Evolutionary conservation across 2,888 invertebrate genomes (phyloP), one percentile per base, ranked within the genome.

Genomic region (Euclidia mi): DNA sequence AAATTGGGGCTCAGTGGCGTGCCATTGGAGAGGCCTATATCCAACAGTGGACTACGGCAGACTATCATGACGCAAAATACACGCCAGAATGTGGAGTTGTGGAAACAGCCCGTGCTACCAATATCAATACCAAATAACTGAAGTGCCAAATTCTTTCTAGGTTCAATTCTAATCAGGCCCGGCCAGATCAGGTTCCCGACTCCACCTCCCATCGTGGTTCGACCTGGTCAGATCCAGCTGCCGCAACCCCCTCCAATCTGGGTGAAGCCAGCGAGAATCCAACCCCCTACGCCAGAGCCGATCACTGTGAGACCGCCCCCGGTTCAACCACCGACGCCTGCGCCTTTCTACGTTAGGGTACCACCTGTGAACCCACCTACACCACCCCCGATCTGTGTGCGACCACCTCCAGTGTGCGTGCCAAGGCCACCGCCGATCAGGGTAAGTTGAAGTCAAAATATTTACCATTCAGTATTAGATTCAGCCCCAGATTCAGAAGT

Each of bases 131-230:
- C 20, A 20, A 6, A 3, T 20, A n/a, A n/a, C 20, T 20, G 6
- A 20, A 4, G 6, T 4, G 6, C 1, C 20, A 20, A 20, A 20
- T 9, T 7, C 15, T 2, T 71, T 73, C 3, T 82, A 92, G 91
- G 90, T 3, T 71, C 84, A 14, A 52, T 90, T 14, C 51, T 90
- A 29, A 78, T 92, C 11, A 83, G 80, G 17, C 92, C 92, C 1
- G 92, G 91, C 0, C 77, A 79, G 42, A 80, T 91, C n/a, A 75
- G 84, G 10, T 91, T 90, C 75, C 88, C 80, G 0, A 43, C 55
- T 0, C 85, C 85, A 1, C 63, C 79, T 0, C 87, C 90, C 0
- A 89, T 91, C 28, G 46, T 85, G 12, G 86, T 90, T 9, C 78
- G 83, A 0, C 90, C 90, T 0, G 90, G 90, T 0, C 58, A 71